phyloP scores from a whole-genome alignment of 1,140 invertebrate genomes.

The Ridgeia piscesae region DNA sequence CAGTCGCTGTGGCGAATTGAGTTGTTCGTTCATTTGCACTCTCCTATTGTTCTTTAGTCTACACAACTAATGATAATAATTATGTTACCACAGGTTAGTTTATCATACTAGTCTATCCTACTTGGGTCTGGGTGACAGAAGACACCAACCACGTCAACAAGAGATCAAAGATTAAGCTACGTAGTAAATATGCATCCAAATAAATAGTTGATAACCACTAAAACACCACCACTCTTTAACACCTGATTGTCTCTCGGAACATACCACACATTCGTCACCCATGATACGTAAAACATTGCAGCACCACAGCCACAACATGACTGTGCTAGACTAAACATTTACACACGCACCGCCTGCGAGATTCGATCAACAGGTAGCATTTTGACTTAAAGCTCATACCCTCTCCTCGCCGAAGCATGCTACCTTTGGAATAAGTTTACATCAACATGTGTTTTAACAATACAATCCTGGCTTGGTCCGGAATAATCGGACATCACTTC shows the following conservation, averaged over 20 bases:
- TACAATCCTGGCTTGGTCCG: neutral
- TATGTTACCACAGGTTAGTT: neutral
- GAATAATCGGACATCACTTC: neutral
- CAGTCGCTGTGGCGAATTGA: neutral
- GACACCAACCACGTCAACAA: neutral
- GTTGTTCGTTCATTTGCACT: neutral
- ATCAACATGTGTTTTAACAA: neutral
- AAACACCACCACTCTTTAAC: neutral
- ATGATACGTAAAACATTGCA: neutral
- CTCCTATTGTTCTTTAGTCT: neutral
- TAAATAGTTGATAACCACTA: conserved; percentile 1
- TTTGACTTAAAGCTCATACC: conserved; percentile 5
- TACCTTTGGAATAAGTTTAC: neutral
- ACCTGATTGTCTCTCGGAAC: neutral
- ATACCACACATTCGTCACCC: neutral
- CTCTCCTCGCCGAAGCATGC: neutral
- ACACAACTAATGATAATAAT: neutral
- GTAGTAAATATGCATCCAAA: neutral
- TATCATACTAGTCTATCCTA: neutral
- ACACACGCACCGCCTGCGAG: neutral
- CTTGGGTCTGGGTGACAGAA: neutral
- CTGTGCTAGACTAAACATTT: neutral
- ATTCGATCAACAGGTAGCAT: neutral
- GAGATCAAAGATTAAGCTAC: neutral
- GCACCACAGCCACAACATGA: neutral